Base-by-base conservation (phyloP, 1,140 invertebrate species). In the Araneus ventricosus region DNA sequence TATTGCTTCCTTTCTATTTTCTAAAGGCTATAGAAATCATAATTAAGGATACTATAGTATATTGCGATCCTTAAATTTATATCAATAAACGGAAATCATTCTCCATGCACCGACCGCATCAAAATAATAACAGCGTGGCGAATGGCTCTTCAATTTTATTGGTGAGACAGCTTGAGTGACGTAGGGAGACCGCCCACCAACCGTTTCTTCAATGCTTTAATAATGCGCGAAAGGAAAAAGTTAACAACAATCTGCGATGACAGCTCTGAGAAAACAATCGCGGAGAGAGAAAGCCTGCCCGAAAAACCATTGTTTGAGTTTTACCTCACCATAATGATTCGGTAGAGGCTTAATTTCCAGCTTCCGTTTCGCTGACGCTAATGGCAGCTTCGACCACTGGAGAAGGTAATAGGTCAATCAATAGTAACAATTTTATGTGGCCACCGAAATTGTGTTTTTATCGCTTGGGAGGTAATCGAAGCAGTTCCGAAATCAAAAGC, bases 241-340 rank as follows among this genome's bases (percentile, higher is more conserved):
- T 45, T 39, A 57, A 80, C 45, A 90, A 70, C 88, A 82, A 80
- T 84, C 52, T 91, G 20, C 41, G 80, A 30, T 92, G 90, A 92
- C 90, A 86, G 82, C 17, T 57, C 80, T 92, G 82, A 85, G 90
- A 92, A 92, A 92, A 86, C 61, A 92, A 86, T 92, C 90, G 34
- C 17, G 34, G 20, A 17, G 14, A 59, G 37, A 37, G 52, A 57
- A 39, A 90, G 52, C 4, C 45, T 37, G 24, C 39, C 61, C 90
- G 57, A 14, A n/a, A 85, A 63, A 39, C 61, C 80, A 84, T 84
- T 92, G 79, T 84, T 92, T 85, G 52, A 86, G 75, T 80, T 57
- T 90, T 30, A 45, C 34, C n/a, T 37, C 22, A 86, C 90, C 90
- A 52, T 57, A 86, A 57, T 92, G 90, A 75, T 82, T 79, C 6